A percentile compares a stretch with the other conserved stretches of the same genome.
phyloP scores from a whole-genome alignment of 2,797 vertebrate genomes.

The Myotis planiceps region DNA sequence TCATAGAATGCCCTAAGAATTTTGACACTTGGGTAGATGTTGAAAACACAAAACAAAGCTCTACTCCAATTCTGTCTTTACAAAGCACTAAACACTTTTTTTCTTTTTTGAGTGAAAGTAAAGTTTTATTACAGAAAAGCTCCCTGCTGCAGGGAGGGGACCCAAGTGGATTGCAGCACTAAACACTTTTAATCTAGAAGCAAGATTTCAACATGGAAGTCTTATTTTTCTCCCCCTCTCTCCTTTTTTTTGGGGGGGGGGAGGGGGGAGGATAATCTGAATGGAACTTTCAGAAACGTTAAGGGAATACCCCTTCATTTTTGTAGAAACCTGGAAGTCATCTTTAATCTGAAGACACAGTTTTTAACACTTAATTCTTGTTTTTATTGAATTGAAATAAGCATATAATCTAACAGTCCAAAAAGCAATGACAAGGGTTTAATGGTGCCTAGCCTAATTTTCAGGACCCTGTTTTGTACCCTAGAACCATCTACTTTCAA shows the following conservation, averaged over 20 bases:
- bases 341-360: constrained; percentile 18
- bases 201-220: background rate
- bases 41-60: constrained; percentile 3
- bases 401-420: constrained; percentile 11
- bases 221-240: background rate
- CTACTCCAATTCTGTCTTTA: background rate
- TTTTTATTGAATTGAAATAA: constrained; percentile 28
- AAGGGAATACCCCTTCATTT: background rate
- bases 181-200: background rate
- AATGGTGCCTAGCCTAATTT: background rate
- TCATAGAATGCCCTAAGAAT: background rate
- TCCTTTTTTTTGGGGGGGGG: too few relatives aligned
- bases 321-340: background rate
- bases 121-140: too few relatives aligned
- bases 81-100: background rate
- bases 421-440: background rate
- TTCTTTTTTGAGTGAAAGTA: too few relatives aligned
- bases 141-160: too few relatives aligned
- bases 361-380: constrained; percentile 30
- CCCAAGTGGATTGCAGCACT: too few relatives aligned
- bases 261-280: background rate
- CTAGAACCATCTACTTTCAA: background rate
- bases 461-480: background rate
- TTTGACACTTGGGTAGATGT: background rate
- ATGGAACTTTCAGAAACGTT: background rate